Percentiles rank a stretch among this genome's conserved stretches.
Conservation (phyloP, 2,888 invertebrate species). For the Heliconius sara region DNA sequence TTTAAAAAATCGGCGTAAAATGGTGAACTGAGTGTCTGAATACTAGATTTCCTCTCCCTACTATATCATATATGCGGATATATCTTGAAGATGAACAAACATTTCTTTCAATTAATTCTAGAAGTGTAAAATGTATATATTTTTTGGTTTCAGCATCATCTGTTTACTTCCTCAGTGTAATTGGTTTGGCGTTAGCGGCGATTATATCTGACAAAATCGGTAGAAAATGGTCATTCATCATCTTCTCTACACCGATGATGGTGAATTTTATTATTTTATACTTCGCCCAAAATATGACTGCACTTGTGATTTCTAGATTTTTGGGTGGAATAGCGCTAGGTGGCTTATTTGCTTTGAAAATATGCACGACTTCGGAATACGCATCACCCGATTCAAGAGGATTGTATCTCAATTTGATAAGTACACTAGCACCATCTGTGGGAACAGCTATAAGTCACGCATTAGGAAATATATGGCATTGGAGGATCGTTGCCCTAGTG, state of each 20-base stretch:
- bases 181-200: conserved; percentile 14
- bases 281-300: not conserved
- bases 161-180: not conserved
- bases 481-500: conserved; percentile 22
- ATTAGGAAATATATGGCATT: conserved; percentile 21
- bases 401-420: conserved; percentile 13
- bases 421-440: not conserved
- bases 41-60: too few species aligned
- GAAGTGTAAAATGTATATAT: not conserved
- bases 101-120: too few species aligned
- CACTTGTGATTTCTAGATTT: conserved; percentile 20
- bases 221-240: conserved; percentile 19
- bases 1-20: too few species aligned
- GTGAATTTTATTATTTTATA: conserved; percentile 26
- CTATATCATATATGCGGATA: too few species aligned
- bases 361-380: conserved; percentile 28
- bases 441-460: conserved; percentile 21
- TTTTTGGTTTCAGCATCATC: conserved; percentile 15
- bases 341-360: conserved; percentile 2
- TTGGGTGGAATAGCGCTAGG: conserved; percentile 13
- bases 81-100: too few species aligned
- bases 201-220: conserved; percentile 2
- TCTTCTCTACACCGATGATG: conserved; percentile 8
- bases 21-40: too few species aligned
- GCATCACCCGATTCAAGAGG: conserved; percentile 9